A percentile compares a stretch with the other conserved stretches of the same genome.
Conservation (phyloP, 1,140 invertebrate genomes). For the Ceratoteleas bidentatus region DNA sequence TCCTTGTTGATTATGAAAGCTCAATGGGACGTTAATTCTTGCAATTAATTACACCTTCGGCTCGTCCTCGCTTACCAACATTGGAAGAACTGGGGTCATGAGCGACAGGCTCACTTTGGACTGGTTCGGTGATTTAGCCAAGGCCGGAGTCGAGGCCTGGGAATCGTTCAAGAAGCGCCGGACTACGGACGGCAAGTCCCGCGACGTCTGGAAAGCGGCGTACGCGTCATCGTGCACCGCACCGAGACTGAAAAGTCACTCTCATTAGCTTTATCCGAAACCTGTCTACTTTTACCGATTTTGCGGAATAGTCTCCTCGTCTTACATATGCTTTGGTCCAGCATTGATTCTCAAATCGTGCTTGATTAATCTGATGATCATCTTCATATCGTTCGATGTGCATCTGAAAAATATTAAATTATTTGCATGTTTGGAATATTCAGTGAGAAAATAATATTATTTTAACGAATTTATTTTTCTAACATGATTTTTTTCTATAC, state of each 20-base stretch:
- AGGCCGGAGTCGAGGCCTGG: slow-evolving; percentile 65
- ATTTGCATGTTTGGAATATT: no score
- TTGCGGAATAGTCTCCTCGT: no score
- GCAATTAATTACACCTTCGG: background rate
- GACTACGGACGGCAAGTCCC: slow-evolving; percentile 89
- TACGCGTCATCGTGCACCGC: slow-evolving; percentile 93
- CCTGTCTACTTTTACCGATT: no score
- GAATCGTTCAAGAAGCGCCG: slow-evolving; percentile 80
- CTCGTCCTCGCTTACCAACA: slow-evolving; percentile 84
- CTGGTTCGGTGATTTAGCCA: slow-evolving; percentile 19
- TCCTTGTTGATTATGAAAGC: background rate
- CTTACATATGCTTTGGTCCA: slow-evolving; percentile 93
- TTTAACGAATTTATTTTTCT: no score
- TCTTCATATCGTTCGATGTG: slow-evolving; percentile 92
- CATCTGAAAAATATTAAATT: no score
- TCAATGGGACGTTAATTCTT: background rate
- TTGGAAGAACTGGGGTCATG: slow-evolving; percentile 94
- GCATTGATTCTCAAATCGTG: slow-evolving; percentile 95
- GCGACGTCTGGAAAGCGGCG: slow-evolving; percentile 91
- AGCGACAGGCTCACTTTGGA: slow-evolving; percentile 82
- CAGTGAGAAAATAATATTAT: no score
- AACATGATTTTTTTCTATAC: no score
- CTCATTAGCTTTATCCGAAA: no score
- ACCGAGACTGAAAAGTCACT: slow-evolving; percentile 82
- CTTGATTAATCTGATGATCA: slow-evolving; percentile 93